Conservation (phyloP, 2,113 vertebrate genomes). For the Oreochromis spilurus region DNA sequence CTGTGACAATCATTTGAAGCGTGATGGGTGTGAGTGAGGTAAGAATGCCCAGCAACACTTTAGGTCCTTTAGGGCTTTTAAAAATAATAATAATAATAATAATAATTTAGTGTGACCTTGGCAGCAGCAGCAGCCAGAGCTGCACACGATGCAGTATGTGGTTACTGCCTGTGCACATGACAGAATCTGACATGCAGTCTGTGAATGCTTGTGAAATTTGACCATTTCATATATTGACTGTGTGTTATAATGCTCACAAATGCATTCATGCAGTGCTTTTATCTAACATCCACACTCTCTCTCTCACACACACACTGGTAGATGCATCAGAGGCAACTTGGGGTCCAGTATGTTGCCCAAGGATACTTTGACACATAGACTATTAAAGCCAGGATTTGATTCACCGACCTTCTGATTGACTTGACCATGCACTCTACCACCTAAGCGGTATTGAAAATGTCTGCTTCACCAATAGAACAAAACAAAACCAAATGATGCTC, state of each 20-base stretch:
- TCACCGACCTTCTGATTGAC: neutral
- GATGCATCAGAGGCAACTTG: neutral
- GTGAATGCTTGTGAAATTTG: neutral
- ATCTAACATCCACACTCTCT: neutral
- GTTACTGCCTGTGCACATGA: neutral
- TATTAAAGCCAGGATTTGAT: neutral
- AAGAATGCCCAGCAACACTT: neutral
- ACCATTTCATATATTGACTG: neutral
- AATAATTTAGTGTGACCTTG: neutral
- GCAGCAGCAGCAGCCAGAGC: neutral
- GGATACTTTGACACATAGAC: neutral
- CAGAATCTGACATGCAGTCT: neutral
- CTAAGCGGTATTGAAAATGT: neutral
- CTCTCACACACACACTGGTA: neutral
- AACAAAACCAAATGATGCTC: neutral
- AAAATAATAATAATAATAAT: neutral
- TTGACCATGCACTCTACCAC: neutral
- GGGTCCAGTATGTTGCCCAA: neutral
- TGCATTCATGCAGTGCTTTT: neutral
- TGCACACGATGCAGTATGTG: neutral
- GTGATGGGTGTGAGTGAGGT: neutral
- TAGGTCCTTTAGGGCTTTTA: neutral
- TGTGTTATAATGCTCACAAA: neutral
- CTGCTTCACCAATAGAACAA: neutral
- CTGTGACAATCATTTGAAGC: constrained; percentile 12